A percentile compares a stretch with the other conserved stretches of the same genome.
These are phyloP conservation scores for Andrena haemorrhoa DNA, from an alignment of 2,888 invertebrate genomes.

Conservation along the genomic window DNA sequence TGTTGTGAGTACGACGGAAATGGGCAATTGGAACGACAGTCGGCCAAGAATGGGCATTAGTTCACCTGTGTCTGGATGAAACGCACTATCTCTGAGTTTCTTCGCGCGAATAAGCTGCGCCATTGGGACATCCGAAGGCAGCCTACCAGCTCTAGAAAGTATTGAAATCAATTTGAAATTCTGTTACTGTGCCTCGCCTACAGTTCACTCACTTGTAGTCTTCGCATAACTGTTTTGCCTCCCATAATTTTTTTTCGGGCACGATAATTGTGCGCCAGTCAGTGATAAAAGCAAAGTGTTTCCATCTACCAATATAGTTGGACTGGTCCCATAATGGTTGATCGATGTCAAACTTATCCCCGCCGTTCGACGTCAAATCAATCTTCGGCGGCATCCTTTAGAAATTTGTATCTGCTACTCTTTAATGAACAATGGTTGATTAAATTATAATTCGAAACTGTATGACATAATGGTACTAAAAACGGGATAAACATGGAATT, in stretches of 20 bases:
- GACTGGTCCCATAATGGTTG: conserved; percentile 69
- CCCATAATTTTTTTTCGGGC: conserved; percentile 44
- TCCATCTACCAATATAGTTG: conserved; percentile 70
- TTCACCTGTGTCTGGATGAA: conserved; percentile 71
- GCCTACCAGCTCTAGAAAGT: conserved; percentile 47
- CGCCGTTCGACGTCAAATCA: conserved; percentile 3
- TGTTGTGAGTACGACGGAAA: conserved; percentile 59
- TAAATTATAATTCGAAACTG: conserved; percentile 5
- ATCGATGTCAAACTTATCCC: conserved; percentile 66
- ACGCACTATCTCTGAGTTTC: conserved; percentile 70
- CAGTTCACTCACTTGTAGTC: conserved; percentile 64
- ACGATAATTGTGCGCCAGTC: conserved; percentile 66
- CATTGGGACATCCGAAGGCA: conserved; percentile 45
- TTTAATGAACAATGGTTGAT: not conserved
- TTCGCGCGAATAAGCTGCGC: conserved; percentile 69
- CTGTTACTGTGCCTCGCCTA: not conserved
- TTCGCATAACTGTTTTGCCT: conserved; percentile 71
- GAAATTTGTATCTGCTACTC: conserved; percentile 4
- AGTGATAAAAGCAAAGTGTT: conserved; percentile 67
- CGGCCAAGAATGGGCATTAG: conserved; percentile 68
- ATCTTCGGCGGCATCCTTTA: not conserved
- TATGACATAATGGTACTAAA: not conserved
- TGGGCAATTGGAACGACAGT: conserved; percentile 70
- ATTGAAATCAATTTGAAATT: not conserved
- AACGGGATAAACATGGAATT: not conserved